Percentiles rank a stretch among this genome's conserved stretches.
These are phyloP conservation scores for Syngnathus scovelli DNA, from an alignment of 2,113 vertebrate genomes.

Conservation along the genomic window DNA sequence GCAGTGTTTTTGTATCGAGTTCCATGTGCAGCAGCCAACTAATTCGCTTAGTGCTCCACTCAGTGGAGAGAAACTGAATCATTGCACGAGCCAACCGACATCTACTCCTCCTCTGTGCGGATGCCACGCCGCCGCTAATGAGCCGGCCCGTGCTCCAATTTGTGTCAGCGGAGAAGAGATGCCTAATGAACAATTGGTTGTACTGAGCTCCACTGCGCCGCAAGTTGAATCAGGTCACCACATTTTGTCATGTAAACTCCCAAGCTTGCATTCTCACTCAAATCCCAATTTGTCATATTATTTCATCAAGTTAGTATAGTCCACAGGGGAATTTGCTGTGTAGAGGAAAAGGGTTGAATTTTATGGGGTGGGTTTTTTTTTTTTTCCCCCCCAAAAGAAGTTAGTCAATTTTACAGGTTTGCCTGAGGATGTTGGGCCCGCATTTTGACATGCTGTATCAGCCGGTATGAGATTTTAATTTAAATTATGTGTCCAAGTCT, in stretches of 20 bases:
- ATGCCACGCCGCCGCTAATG: conserved; percentile 55
- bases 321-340: neutral
- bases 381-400: neutral
- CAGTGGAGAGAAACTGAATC: conserved; percentile 50
- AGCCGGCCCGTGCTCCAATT: conserved; percentile 56
- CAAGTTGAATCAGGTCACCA: conserved; percentile 52
- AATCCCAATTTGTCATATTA: neutral
- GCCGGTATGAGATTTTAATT: conserved; percentile 21
- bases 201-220: conserved; percentile 49
- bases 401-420: neutral
- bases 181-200: conserved; percentile 60
- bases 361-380: neutral
- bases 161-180: conserved; percentile 50
- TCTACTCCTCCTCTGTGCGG: conserved; percentile 35
- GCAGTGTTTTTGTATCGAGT: conserved; percentile 2
- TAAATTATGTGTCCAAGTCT: conserved; percentile 19
- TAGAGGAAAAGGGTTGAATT: neutral
- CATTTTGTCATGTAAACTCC: conserved; percentile 27
- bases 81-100: conserved; percentile 46
- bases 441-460: conserved; percentile 4
- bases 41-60: conserved; percentile 56
- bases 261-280: neutral
- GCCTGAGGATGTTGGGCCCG: neutral
- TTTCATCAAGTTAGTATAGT: neutral
- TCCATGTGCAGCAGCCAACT: conserved; percentile 32